Evolutionary conservation across 1,140 invertebrate species (phyloP), one percentile per base, ranked within the genome.

Genomic region (Saccostrea glomerata): DNA sequence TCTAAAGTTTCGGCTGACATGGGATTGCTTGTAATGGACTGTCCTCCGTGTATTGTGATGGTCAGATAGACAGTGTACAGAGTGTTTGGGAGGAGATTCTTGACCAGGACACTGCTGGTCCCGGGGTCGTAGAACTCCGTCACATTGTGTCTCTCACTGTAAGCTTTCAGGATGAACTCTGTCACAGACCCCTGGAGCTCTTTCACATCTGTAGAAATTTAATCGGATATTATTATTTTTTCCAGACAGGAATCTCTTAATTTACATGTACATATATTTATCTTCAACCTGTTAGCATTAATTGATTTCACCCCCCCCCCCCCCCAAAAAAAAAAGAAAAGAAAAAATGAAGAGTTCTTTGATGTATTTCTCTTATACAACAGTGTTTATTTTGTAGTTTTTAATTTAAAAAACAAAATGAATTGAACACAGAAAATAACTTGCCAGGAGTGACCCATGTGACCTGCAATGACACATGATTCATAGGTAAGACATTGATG

Each of bases 11-110:
- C 92, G 7, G 96, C 97, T 12, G 98, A 98, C 15, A 92, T 90
- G 40, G 93, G 91, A n/a, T 91, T 90, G 97, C 98, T 95, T 97
- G 98, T 86, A 97, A 98, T 88, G 98, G 98, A 89, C 97, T 98
- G 70, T 95, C 99, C 88, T 97, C 97, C 88, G 96, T 93, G 92
- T 60, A 94, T 93, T 36, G 91, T 92, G 2, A 94, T 87, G 6
- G 92, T 93, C 1, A 95, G 89, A 12, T 87, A 90, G 0, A 94
- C 86, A 3, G 86, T 90, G 84, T 93, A 95, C 36, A 90, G 86
- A 15, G 94, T 94, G 85, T 92, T 93, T 13, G 94, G 94, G 36
- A 56, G 86, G 12, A 95, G 92, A 77, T 92, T 89, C 9, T 63
- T 36, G 20, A 94, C 55, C 1, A 90, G 86, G 36, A 89, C 90